These are phyloP conservation scores for Thymelicus acteon DNA, from an alignment of 2,888 invertebrate genomes.

Conservation along the genomic window DNA sequence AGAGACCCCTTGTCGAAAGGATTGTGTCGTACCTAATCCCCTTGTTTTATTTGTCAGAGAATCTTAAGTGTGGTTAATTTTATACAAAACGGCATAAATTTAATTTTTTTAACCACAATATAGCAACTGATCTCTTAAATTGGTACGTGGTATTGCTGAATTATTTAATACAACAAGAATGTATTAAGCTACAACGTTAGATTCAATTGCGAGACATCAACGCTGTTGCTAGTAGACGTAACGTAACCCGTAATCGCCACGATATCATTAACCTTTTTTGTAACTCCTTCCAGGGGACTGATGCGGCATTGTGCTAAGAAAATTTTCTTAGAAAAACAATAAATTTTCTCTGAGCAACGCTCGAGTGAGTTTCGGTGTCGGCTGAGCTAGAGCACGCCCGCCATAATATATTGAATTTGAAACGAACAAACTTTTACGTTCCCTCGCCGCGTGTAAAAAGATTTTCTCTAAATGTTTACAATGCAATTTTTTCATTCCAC, in stretches of 20 bases:
- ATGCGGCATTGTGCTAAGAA: conserved; percentile 71
- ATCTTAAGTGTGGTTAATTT: no score
- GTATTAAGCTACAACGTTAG: no score
- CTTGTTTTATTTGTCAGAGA: no score
- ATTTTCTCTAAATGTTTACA: conserved; percentile 79
- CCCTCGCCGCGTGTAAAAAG: conserved; percentile 75
- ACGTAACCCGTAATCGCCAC: conserved; percentile 39
- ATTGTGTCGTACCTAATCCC: neutral
- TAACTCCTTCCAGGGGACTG: conserved; percentile 65
- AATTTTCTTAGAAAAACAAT: conserved; percentile 85
- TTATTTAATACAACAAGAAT: no score
- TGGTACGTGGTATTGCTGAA: no score
- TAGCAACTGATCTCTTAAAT: no score
- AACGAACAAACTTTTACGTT: conserved; percentile 83
- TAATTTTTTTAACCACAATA: no score
- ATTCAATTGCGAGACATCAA: neutral
- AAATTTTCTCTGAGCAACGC: conserved; percentile 82
- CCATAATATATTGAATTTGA: conserved; percentile 85
- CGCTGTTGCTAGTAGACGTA: neutral
- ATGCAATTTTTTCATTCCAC: conserved; percentile 71
- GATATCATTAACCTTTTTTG: conserved; percentile 70
- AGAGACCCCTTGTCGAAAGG: neutral
- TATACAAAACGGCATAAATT: no score
- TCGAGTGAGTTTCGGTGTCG: conserved; percentile 84
- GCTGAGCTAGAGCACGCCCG: conserved; percentile 82